Percentiles rank a stretch among this genome's conserved stretches.
Evolutionary conservation across 2,797 vertebrate genomes (phyloP).

Genomic region (Leucoraja ocellata): DNA sequence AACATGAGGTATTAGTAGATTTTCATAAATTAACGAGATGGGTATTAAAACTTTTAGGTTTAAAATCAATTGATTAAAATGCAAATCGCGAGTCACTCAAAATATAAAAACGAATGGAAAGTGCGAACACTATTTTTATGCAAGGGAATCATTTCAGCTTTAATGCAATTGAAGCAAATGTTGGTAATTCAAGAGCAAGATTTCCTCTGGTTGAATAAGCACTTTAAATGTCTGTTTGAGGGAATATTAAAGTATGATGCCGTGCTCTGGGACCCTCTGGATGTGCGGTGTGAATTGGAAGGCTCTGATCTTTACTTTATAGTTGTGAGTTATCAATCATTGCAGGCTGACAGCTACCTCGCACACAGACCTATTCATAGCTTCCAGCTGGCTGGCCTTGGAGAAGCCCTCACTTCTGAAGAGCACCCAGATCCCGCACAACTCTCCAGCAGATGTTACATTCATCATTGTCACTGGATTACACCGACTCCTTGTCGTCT

Average conservation of each 20-base stretch:
- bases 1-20: background rate
- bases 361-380: slow-evolving; percentile 37
- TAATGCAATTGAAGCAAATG: no score
- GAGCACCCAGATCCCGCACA: slow-evolving; percentile 45
- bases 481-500: slow-evolving; percentile 38
- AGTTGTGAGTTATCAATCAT: slow-evolving; percentile 41
- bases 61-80: background rate
- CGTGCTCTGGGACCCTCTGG: background rate
- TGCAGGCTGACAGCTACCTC: slow-evolving; percentile 36
- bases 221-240: background rate
- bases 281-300: background rate
- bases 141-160: background rate
- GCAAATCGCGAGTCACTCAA: background rate
- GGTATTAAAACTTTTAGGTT: background rate
- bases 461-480: slow-evolving; percentile 60
- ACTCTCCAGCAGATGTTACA: slow-evolving; percentile 53
- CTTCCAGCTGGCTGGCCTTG: slow-evolving; percentile 27
- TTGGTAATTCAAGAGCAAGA: background rate
- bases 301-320: slow-evolving; percentile 6
- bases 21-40: no score
- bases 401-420: background rate
- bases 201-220: background rate
- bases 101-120: background rate
- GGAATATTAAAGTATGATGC: slow-evolving; percentile 13
- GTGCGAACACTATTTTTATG: background rate